These are phyloP conservation scores for Pteria penguin DNA, from an alignment of 2,888 invertebrate species.

Conservation along the genomic window DNA sequence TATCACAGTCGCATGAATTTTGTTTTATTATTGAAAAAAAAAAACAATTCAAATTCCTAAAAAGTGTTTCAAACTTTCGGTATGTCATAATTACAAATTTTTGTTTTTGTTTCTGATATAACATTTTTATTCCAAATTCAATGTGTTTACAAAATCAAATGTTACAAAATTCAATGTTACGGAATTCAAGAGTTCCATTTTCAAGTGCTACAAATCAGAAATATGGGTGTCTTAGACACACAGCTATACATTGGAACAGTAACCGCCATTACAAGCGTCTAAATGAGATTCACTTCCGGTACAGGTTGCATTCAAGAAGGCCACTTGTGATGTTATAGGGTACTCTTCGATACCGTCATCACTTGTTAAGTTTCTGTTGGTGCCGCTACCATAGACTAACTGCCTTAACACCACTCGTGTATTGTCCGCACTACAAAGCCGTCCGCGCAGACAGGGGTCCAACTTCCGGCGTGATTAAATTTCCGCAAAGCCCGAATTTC, in stretches of 20 bases:
- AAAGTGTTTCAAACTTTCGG: too few species aligned
- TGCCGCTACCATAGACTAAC: constrained; percentile 53
- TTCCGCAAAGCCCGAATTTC: constrained; percentile 59
- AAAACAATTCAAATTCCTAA: too few species aligned
- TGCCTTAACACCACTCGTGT: constrained; percentile 67
- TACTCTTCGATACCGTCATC: background rate
- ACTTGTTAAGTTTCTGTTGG: background rate
- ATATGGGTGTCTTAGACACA: constrained; percentile 20
- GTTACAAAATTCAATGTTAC: too few species aligned
- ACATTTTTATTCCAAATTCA: too few species aligned
- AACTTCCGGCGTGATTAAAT: constrained; percentile 63
- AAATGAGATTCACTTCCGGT: constrained; percentile 37
- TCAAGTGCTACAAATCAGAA: constrained; percentile 21
- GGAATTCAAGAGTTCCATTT: too few species aligned
- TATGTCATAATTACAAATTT: too few species aligned
- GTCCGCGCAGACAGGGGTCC: constrained; percentile 64
- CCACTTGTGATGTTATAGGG: background rate
- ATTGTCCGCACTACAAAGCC: constrained; percentile 65
- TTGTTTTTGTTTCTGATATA: too few species aligned
- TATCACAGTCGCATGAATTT: too few species aligned
- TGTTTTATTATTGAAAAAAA: too few species aligned
- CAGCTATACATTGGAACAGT: constrained; percentile 23
- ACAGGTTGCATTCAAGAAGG: constrained; percentile 25
- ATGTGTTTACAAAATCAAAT: too few species aligned
- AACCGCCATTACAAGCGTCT: constrained; percentile 23